phyloP scores from a whole-genome alignment of 2,113 vertebrate genomes.

The Mionectes macconnelli region DNA sequence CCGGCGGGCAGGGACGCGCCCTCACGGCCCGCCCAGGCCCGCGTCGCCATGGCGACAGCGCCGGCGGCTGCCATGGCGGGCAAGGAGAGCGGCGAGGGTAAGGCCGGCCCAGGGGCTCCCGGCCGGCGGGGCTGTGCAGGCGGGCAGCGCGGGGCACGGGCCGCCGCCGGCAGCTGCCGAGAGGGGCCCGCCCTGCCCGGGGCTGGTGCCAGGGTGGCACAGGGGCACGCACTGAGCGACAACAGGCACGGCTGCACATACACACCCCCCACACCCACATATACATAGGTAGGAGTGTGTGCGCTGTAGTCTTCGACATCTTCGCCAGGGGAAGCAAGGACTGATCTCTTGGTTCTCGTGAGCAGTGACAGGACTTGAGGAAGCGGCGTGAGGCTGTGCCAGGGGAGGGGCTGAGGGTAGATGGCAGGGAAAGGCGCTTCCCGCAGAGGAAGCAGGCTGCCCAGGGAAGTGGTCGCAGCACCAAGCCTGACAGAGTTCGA shows the following conservation, averaged over 20 bases:
- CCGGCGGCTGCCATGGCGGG: conserved; percentile 27
- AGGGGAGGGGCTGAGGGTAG: too few species aligned
- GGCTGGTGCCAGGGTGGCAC: accelerated
- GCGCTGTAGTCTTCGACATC: neutral
- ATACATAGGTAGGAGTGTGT: accelerated
- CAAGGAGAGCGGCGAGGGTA: neutral
- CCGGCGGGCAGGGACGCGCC: too few species aligned
- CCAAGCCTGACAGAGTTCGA: neutral
- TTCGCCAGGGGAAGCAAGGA: neutral
- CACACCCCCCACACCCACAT: too few species aligned
- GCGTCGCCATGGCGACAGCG: conserved; percentile 37
- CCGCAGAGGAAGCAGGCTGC: neutral
- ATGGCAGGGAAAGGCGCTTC: accelerated
- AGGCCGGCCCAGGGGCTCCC: neutral
- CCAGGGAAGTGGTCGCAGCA: neutral
- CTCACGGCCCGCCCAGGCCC: neutral
- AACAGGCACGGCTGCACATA: accelerated
- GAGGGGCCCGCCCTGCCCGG: neutral
- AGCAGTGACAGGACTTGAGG: neutral
- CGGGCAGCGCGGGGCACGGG: too few species aligned
- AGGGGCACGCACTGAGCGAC: accelerated
- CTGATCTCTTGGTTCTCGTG: accelerated
- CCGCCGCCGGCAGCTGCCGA: neutral
- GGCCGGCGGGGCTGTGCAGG: too few species aligned
- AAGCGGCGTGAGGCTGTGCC: neutral